These are phyloP conservation scores for Sesamia nonagrioides DNA, from an alignment of 1,140 invertebrate species.

Conservation along the genomic window DNA sequence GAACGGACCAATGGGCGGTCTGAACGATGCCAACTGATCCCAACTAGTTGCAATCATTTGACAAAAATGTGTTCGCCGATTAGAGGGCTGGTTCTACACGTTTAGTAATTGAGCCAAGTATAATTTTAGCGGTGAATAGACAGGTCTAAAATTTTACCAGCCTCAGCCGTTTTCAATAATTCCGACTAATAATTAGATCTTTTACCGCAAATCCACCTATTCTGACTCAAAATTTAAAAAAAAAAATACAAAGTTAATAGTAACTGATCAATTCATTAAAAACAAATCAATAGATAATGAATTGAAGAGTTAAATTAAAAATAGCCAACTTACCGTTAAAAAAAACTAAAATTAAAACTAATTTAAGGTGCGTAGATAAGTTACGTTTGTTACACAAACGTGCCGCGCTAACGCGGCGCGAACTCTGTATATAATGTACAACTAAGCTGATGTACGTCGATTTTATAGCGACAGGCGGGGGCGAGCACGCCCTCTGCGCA, in stretches of 20 bases:
- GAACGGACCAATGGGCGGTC: no score
- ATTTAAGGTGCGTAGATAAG: slow-evolving; percentile 50
- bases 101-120: no score
- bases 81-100: no score
- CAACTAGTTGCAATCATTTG: no score
- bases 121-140: no score
- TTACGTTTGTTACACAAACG: slow-evolving; percentile 41
- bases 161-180: no score
- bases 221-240: not conserved
- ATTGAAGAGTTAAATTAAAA: slow-evolving; percentile 17
- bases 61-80: no score
- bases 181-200: no score
- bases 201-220: no score
- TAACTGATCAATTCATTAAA: slow-evolving; percentile 24
- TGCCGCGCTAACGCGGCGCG: slow-evolving; percentile 67
- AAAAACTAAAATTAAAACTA: slow-evolving; percentile 40
- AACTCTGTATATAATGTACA: slow-evolving; percentile 70
- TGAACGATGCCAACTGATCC: no score
- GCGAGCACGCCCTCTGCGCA: slow-evolving; percentile 74
- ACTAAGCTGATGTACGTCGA: slow-evolving; percentile 48
- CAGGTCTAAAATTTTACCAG: no score
- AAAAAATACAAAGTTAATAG: not conserved
- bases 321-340: slow-evolving; percentile 40
- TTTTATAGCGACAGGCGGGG: slow-evolving; percentile 76
- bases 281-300: slow-evolving; percentile 2